phyloP scores from a whole-genome alignment of 2,888 invertebrate species.

The Troides aeacus region DNA sequence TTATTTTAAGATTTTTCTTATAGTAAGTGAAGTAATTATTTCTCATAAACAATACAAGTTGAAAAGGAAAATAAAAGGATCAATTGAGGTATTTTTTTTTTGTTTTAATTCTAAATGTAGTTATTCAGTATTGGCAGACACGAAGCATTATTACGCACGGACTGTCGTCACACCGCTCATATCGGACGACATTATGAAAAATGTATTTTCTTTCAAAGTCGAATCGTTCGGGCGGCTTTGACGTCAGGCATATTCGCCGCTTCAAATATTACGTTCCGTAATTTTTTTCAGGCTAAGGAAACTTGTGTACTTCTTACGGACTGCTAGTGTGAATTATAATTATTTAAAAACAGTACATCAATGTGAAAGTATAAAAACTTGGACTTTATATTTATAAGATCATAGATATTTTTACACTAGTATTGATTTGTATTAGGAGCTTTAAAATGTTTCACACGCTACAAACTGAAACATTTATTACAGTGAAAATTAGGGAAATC shows the following conservation, averaged over 20 bases:
- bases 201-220: conserved; percentile 57
- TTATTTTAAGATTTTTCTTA: no score
- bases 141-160: conserved; percentile 43
- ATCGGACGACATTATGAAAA: conserved; percentile 50
- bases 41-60: neutral
- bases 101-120: neutral
- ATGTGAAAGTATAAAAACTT: no score
- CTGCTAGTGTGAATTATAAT: neutral
- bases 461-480: no score
- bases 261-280: conserved; percentile 33
- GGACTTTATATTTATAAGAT: no score
- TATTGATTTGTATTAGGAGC: no score
- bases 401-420: no score
- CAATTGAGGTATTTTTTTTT: conserved; percentile 11
- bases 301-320: neutral
- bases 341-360: no score
- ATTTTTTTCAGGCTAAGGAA: conserved; percentile 5
- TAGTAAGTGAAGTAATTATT: neutral
- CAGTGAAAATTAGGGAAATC: no score
- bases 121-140: conserved; percentile 36
- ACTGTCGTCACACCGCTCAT: conserved; percentile 42
- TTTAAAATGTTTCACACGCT: no score
- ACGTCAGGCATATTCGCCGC: conserved; percentile 50
- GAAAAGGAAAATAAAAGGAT: conserved; percentile 1
- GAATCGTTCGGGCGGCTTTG: conserved; percentile 44